Percentiles rank a stretch among this genome's conserved stretches.
phyloP scores from a whole-genome alignment of 2,113 vertebrate species.

The Hemicordylus capensis region DNA sequence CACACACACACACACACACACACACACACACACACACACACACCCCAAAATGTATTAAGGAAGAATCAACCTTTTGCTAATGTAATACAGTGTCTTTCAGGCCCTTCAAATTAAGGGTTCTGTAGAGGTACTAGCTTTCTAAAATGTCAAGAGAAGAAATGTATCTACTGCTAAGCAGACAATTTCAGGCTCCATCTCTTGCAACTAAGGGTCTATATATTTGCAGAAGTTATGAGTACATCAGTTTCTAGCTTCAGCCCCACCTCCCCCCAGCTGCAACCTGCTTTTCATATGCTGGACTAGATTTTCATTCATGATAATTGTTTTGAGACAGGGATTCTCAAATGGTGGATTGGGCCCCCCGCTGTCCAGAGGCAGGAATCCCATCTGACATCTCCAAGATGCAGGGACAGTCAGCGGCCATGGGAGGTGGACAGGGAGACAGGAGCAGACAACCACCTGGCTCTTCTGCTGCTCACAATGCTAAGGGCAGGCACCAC shows the following conservation, averaged over 20 bases:
- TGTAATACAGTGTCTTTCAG: slow-evolving; percentile 38
- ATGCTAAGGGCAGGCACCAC: no score
- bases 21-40: not conserved
- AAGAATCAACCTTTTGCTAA: slow-evolving; percentile 33
- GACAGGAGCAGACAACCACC: no score
- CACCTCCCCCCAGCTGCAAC: not conserved
- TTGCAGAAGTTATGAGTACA: not conserved
- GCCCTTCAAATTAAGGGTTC: slow-evolving; percentile 43
- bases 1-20: no score
- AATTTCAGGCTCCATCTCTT: slow-evolving; percentile 10
- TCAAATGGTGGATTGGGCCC: no score
- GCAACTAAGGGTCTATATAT: not conserved
- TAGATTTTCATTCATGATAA: not conserved
- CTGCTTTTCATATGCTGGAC: not conserved
- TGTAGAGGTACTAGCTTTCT: slow-evolving; percentile 30
- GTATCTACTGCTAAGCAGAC: not conserved
- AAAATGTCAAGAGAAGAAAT: slow-evolving; percentile 34
- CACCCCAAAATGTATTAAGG: slow-evolving; percentile 51
- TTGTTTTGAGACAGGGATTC: no score
- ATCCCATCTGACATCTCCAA: no score
- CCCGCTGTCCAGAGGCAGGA: no score
- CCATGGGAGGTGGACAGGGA: no score
- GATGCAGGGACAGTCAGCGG: no score
- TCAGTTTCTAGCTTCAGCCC: not conserved
- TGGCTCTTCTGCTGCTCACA: no score